Conservation (phyloP, 2,797 vertebrate genomes). For the Acanthopagrus latus region DNA sequence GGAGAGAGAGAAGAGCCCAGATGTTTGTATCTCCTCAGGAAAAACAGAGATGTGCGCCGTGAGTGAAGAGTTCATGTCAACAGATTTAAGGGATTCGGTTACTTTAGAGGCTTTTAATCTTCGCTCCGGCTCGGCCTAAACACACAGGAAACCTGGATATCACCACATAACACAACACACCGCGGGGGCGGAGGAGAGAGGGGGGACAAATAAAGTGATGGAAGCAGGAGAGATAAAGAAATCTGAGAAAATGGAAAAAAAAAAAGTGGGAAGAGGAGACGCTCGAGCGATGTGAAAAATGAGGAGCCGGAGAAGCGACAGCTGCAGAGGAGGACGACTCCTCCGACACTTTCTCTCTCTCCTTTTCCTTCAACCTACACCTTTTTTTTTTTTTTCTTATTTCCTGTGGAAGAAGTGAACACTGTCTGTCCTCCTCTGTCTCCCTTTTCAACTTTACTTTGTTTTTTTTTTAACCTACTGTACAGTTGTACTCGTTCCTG, state of each 20-base stretch:
- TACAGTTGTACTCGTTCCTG: neutral
- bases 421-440: neutral
- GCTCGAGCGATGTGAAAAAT: neutral
- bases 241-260: conserved; percentile 1
- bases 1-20: conserved; percentile 31
- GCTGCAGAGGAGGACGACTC: conserved; percentile 6
- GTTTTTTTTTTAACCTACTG: neutral
- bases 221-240: neutral
- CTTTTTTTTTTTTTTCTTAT: neutral
- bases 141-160: conserved; percentile 54
- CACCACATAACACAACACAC: conserved; percentile 37
- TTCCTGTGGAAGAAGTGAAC: conserved; percentile 7
- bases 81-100: conserved; percentile 60
- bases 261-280: neutral
- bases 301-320: conserved; percentile 15
- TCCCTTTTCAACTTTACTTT: neutral
- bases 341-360: neutral
- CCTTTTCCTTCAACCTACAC: neutral
- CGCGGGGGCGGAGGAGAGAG: neutral
- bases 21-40: conserved; percentile 60
- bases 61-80: conserved; percentile 68
- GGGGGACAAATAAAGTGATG: neutral
- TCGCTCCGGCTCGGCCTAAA: conserved; percentile 41
- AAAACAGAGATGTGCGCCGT: conserved; percentile 49
- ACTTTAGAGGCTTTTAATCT: conserved; percentile 62